These are phyloP conservation scores for Plagiodera versicolora DNA, from an alignment of 2,888 invertebrate genomes.

Conservation along the genomic window DNA sequence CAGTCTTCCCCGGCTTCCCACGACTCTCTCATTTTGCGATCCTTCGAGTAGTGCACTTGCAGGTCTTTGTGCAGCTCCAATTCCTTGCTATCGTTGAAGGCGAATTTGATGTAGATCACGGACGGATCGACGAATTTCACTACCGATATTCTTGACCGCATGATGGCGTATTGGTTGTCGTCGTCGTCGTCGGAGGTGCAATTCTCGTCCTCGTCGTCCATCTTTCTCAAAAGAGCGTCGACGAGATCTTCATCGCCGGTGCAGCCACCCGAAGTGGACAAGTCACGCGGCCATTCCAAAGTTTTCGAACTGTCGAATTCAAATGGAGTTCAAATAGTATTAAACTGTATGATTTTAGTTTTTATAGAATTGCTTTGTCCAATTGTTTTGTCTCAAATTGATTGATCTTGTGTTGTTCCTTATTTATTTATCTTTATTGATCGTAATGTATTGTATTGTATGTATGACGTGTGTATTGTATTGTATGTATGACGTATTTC, in stretches of 20 bases:
- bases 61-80: constrained; percentile 37
- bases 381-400: no score
- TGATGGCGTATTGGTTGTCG: constrained; percentile 18
- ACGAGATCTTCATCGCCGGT: constrained; percentile 34
- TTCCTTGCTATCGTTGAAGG: constrained; percentile 40
- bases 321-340: no score
- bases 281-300: constrained; percentile 53
- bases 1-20: constrained; percentile 50
- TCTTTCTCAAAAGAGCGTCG: constrained; percentile 33
- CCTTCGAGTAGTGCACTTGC: constrained; percentile 38
- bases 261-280: constrained; percentile 29
- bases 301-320: constrained; percentile 44
- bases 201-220: constrained; percentile 33
- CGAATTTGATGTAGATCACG: constrained; percentile 52
- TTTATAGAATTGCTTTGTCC: no score
- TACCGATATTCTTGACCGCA: constrained; percentile 40
- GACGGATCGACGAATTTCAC: constrained; percentile 44
- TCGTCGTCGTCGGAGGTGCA: constrained; percentile 36
- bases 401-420: no score
- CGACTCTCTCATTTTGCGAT: constrained; percentile 18
- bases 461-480: no score
- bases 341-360: no score
- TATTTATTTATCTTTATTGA: no score
- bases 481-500: no score
- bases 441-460: no score